A percentile compares a stretch with the other conserved stretches of the same genome.
Conservation (phyloP, 2,113 vertebrate species). For the Entomyzon cyanotis region DNA sequence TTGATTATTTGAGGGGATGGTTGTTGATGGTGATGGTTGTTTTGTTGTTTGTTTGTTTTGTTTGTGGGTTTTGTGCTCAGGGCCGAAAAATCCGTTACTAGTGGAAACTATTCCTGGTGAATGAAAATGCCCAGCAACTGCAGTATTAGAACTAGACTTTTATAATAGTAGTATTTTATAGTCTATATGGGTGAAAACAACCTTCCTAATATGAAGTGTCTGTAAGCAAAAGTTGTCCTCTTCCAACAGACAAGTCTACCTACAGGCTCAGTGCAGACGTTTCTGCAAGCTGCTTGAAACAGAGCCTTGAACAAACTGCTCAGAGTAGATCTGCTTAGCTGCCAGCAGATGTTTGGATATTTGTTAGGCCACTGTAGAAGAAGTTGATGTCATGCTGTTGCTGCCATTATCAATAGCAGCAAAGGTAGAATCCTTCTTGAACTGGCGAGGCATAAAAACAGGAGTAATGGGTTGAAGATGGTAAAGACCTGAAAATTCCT, state of each 20-base stretch:
- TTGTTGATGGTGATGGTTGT: background rate
- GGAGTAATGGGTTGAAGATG: background rate
- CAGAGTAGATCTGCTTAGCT: background rate
- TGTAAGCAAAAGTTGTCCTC: background rate
- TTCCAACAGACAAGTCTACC: rapidly evolving
- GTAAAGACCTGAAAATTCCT: background rate
- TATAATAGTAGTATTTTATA: background rate
- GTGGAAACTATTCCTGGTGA: background rate
- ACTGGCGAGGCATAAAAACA: background rate
- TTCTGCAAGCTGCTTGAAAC: background rate
- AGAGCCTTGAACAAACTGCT: rapidly evolving
- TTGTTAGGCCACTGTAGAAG: background rate
- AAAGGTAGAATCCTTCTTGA: background rate
- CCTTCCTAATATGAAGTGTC: background rate
- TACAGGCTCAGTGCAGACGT: background rate
- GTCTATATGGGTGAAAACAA: background rate
- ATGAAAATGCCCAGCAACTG: background rate
- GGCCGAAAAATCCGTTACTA: background rate
- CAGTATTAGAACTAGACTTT: background rate
- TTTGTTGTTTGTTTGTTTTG: background rate
- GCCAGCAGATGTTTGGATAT: background rate
- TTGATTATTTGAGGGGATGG: background rate
- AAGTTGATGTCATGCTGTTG: background rate
- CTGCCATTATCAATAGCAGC: background rate
- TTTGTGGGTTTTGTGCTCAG: background rate